Percentiles rank a stretch among this genome's conserved stretches.
These are phyloP conservation scores for Sus scrofa DNA, from an alignment of 2,113 vertebrate genomes.

Conservation along the genomic window T2T-Sscrofa CM000830.6:42786001-42786500, in stretches of 20 bases:
- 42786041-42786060: no score
- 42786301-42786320: not conserved
- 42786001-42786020: no score
- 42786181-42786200: no score
- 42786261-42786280: not conserved
- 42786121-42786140: no score
- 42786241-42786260: not conserved
- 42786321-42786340: slow-evolving; percentile 6
- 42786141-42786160: no score
- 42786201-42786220: not conserved
- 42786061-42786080: no score
- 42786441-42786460: not conserved
- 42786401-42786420: not conserved
- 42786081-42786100: no score
- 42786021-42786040: no score
- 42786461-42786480: not conserved
- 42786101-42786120: no score
- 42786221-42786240: not conserved
- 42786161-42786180: no score
- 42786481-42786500: slow-evolving; percentile 3
- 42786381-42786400: not conserved
- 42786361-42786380: not conserved
- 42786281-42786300: not conserved
- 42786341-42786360: slow-evolving; percentile 43
- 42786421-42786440: not conserved